Evolutionary conservation across 2,797 vertebrate genomes (phyloP).

Genomic region (Acanthurus tractus): DNA sequence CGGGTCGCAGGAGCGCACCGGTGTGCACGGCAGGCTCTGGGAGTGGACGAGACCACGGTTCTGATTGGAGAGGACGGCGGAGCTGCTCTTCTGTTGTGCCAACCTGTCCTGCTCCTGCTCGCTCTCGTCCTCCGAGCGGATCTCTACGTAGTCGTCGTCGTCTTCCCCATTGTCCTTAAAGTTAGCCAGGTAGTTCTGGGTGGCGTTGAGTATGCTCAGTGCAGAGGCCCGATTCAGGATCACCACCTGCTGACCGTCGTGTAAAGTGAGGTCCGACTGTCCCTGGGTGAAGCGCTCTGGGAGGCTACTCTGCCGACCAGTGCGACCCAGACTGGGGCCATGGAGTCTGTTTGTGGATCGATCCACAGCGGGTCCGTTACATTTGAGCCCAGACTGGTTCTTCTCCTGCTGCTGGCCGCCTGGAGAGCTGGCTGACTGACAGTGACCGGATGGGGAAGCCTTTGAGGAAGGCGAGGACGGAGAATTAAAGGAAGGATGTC

Average conservation of each 20-base stretch:
- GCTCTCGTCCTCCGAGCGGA: slow-evolving; percentile 94
- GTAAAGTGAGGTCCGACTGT: slow-evolving; percentile 90
- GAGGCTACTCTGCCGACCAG: slow-evolving; percentile 85
- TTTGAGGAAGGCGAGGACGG: slow-evolving; percentile 71
- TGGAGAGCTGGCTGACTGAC: slow-evolving; percentile 87
- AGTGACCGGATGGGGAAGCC: slow-evolving; percentile 82
- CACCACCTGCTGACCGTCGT: slow-evolving; percentile 94
- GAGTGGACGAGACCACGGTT: slow-evolving; percentile 65
- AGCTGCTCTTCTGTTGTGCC: slow-evolving; percentile 28
- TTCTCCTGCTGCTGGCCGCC: slow-evolving; percentile 79
- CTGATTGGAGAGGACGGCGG: slow-evolving; percentile 30
- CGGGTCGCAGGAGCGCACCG: slow-evolving; percentile 77
- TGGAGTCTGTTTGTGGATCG: slow-evolving; percentile 58
- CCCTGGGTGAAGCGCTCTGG: slow-evolving; percentile 82
- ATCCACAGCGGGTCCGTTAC: slow-evolving; percentile 46
- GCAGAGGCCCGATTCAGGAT: slow-evolving; percentile 88
- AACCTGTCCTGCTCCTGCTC: slow-evolving; percentile 73
- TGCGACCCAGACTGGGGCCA: slow-evolving; percentile 60
- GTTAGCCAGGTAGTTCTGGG: slow-evolving; percentile 95
- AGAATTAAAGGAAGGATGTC: slow-evolving; percentile 82
- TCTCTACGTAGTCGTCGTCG: slow-evolving; percentile 98
- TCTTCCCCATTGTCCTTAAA: slow-evolving; percentile 94
- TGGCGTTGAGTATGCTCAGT: slow-evolving; percentile 89
- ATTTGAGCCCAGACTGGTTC: slow-evolving; percentile 69
- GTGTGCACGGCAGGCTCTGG: slow-evolving; percentile 82